Conservation (phyloP, 2,797 vertebrate genomes). For the Sebastolobus altivelis region DNA sequence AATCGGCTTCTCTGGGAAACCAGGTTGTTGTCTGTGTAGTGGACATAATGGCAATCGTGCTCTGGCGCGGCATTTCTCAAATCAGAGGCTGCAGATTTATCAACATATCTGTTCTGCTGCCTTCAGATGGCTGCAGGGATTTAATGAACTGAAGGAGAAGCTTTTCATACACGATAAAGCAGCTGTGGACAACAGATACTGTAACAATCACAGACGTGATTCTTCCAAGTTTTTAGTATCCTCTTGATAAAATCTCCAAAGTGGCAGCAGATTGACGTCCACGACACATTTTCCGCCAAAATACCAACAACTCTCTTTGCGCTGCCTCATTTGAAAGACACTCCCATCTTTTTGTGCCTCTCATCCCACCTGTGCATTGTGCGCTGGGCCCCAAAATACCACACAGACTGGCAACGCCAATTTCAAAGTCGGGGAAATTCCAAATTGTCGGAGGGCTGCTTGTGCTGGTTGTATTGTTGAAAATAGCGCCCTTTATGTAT, state of each 20-base stretch:
- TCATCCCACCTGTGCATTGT: background rate
- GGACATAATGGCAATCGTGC: background rate
- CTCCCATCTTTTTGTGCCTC: background rate
- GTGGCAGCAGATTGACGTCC: background rate
- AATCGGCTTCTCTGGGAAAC: background rate
- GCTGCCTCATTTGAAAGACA: background rate
- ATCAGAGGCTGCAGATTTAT: conserved; percentile 12
- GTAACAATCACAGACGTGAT: background rate
- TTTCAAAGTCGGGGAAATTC: background rate
- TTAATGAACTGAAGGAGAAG: conserved; percentile 7
- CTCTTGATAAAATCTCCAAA: background rate
- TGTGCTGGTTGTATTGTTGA: background rate
- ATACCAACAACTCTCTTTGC: background rate
- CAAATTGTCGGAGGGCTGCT: background rate
- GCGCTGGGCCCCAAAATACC: background rate
- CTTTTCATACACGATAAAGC: background rate
- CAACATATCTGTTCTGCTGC: background rate
- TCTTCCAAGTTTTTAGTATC: background rate
- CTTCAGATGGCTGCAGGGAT: conserved; percentile 5
- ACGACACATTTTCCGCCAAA: background rate
- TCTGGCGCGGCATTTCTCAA: background rate
- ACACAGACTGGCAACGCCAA: background rate
- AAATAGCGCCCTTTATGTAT: background rate
- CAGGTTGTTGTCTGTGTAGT: background rate
- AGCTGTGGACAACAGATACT: background rate